phyloP scores from a whole-genome alignment of 2,888 invertebrate species.

The Trisateles emortualis region DNA sequence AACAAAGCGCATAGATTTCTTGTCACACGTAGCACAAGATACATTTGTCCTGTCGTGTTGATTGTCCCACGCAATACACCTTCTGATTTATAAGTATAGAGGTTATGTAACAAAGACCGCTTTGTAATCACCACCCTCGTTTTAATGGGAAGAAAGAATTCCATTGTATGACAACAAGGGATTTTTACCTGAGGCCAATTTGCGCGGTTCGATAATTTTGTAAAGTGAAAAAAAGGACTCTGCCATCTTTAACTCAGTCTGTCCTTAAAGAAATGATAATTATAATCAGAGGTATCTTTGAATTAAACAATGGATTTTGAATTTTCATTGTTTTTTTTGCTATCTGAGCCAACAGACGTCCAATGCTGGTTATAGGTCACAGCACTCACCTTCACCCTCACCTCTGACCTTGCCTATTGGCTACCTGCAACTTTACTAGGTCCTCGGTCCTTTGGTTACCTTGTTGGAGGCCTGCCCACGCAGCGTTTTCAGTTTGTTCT shows the following conservation, averaged over 20 bases:
- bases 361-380: no score
- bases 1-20: conserved; percentile 27
- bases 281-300: background rate
- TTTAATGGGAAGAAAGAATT: conserved; percentile 30
- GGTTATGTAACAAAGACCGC: conserved; percentile 32
- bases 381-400: no score
- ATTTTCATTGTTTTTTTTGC: no score
- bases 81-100: conserved; percentile 37
- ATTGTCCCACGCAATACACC: conserved; percentile 37
- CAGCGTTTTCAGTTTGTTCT: no score
- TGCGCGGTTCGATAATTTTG: conserved; percentile 40
- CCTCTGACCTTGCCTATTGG: no score
- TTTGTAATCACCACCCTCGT: conserved; percentile 33
- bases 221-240: conserved; percentile 7
- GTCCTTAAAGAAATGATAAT: background rate
- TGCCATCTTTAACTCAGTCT: background rate
- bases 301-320: no score
- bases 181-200: conserved; percentile 45
- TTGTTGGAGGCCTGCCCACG: no score
- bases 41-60: conserved; percentile 31
- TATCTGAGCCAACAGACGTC: no score
- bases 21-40: conserved; percentile 27
- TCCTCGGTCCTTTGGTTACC: no score
- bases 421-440: no score
- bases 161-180: conserved; percentile 38